phyloP scores from a whole-genome alignment of 1,140 invertebrate species.

The Propsilocerus akamusi region DNA sequence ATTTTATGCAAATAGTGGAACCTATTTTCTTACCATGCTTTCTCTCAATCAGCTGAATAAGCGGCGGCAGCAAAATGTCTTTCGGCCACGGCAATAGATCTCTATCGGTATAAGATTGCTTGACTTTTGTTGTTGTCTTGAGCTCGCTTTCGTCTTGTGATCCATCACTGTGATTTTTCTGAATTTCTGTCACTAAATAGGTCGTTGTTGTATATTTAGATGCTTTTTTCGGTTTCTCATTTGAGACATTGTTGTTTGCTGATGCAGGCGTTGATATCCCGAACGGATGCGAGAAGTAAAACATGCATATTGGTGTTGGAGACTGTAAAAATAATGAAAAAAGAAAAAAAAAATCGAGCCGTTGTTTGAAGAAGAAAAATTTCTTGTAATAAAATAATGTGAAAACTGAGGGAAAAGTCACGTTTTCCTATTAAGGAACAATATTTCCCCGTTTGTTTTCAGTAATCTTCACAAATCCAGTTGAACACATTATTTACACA shows the following conservation, averaged over 20 bases:
- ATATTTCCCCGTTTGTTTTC: neutral
- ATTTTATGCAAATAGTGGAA: no score
- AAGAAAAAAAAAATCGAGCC: neutral
- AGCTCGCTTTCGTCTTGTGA: neutral
- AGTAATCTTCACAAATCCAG: neutral
- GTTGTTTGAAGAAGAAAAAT: neutral
- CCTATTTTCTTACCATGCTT: constrained; percentile 5
- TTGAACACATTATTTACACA: no score
- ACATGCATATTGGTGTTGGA: constrained; percentile 7
- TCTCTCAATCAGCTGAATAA: constrained; percentile 1
- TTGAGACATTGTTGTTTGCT: neutral
- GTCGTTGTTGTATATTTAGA: neutral
- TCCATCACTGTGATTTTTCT: neutral
- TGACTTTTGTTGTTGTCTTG: neutral
- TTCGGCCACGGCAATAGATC: constrained; percentile 4
- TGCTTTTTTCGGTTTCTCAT: neutral
- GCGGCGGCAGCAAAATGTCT: constrained; percentile 1
- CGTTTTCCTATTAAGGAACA: neutral
- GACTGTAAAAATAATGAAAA: neutral
- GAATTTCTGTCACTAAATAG: neutral
- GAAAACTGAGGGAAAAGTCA: neutral
- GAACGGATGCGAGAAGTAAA: constrained; percentile 7
- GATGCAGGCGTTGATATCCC: constrained; percentile 5
- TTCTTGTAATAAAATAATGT: neutral
- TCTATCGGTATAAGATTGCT: no score